phyloP scores from a whole-genome alignment of 1,140 invertebrate genomes.

The Drosophila sproati region DNA sequence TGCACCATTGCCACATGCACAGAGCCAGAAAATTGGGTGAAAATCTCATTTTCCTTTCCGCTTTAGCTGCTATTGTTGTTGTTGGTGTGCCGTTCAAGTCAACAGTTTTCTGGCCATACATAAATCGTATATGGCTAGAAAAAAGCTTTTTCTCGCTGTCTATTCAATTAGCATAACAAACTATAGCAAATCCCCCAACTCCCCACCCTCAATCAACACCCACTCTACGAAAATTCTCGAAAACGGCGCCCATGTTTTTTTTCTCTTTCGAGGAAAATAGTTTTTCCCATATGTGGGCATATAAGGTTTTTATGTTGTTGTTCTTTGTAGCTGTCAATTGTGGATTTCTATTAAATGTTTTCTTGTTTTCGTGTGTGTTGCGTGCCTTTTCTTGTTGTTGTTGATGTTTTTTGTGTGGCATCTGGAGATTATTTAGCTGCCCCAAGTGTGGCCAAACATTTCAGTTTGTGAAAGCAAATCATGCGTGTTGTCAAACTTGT shows the following conservation, averaged over 20 bases:
- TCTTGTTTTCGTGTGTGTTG: slow-evolving; percentile 1
- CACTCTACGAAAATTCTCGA: slow-evolving; percentile 44
- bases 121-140: slow-evolving; percentile 62
- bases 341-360: slow-evolving; percentile 25
- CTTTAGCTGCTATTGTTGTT: neutral
- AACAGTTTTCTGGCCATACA: slow-evolving; percentile 48
- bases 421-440: slow-evolving; percentile 48
- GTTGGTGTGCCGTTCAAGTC: neutral
- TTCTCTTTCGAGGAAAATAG: slow-evolving; percentile 16
- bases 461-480: slow-evolving; percentile 62
- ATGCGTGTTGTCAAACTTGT: slow-evolving; percentile 31
- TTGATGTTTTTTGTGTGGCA: slow-evolving; percentile 13
- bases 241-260: slow-evolving; percentile 33
- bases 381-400: slow-evolving; percentile 15
- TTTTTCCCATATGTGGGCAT: slow-evolving; percentile 41
- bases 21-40: slow-evolving; percentile 78
- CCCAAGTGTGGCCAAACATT: slow-evolving; percentile 46
- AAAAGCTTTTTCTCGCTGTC: slow-evolving; percentile 63
- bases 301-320: slow-evolving; percentile 13
- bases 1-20: slow-evolving; percentile 52
- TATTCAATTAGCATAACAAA: slow-evolving; percentile 80
- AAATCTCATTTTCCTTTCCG: slow-evolving; percentile 54
- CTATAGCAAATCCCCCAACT: slow-evolving; percentile 26
- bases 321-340: slow-evolving; percentile 38
- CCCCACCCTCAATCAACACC: slow-evolving; percentile 39